A percentile compares a stretch with the other conserved stretches of the same genome.
phyloP scores from a whole-genome alignment of 2,113 vertebrate species.

The Synodontis membranacea region DNA sequence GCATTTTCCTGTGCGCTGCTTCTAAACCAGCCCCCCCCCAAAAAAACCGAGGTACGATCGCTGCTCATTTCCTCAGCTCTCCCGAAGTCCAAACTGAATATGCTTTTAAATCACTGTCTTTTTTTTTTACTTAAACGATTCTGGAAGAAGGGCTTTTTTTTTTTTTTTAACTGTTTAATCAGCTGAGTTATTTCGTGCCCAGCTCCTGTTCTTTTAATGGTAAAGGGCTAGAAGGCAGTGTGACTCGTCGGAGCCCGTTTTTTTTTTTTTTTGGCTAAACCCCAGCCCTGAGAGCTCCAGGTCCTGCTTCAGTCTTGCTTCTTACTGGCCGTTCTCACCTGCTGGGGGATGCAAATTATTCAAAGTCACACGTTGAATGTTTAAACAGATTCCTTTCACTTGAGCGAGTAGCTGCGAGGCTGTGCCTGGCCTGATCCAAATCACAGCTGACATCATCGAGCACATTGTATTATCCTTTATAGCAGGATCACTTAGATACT shows the following conservation, averaged over 20 bases:
- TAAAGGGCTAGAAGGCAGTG: conserved; percentile 6
- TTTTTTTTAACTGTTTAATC: conserved; percentile 10
- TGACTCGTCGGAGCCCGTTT: neutral
- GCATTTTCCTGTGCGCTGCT: neutral
- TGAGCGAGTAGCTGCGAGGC: conserved; percentile 9
- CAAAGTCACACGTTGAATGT: conserved; percentile 48
- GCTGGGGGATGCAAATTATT: conserved; percentile 53
- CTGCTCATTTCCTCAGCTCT: neutral
- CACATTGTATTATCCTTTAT: neutral
- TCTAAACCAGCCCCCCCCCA: neutral
- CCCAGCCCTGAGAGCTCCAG: neutral
- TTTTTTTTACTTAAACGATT: conserved; percentile 20
- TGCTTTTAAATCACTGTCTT: conserved; percentile 22
- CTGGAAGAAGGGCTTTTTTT: neutral
- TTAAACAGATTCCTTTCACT: conserved; percentile 44
- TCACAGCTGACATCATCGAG: neutral
- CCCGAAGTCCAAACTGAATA: conserved; percentile 15
- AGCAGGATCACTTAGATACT: neutral
- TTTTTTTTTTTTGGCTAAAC: too few relatives aligned
- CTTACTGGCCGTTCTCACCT: conserved; percentile 26
- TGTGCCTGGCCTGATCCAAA: neutral
- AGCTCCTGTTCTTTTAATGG: conserved; percentile 22
- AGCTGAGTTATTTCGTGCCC: neutral
- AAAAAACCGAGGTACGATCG: neutral
- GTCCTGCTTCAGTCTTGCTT: conserved; percentile 30